These are phyloP conservation scores for Drosophila neocordata DNA, from an alignment of 1,140 invertebrate species.

Conservation along the genomic window DNA sequence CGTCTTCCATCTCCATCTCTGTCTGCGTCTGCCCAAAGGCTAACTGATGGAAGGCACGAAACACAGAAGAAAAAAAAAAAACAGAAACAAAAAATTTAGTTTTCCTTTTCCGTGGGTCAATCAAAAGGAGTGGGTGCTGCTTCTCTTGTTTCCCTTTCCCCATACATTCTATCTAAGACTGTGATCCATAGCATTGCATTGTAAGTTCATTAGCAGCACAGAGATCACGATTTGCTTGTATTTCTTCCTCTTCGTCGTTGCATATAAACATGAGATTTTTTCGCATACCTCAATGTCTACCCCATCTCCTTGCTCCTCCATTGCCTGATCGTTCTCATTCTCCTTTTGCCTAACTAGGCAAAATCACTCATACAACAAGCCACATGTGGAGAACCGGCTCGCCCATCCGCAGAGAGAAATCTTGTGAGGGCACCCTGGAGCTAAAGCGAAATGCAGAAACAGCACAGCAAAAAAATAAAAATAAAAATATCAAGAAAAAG, in stretches of 20 bases:
- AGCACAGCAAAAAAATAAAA: slow-evolving; percentile 24
- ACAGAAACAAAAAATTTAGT: slow-evolving; percentile 9
- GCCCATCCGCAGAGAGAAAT: slow-evolving; percentile 35
- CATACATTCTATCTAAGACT: slow-evolving; percentile 2
- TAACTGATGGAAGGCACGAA: slow-evolving; percentile 71
- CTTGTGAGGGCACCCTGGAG: slow-evolving; percentile 69
- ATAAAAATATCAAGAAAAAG: not conserved
- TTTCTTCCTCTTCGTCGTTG: slow-evolving; percentile 19
- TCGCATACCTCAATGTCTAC: slow-evolving; percentile 50
- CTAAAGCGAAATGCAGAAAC: slow-evolving; percentile 33
- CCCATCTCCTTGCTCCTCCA: not conserved
- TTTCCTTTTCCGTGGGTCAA: slow-evolving; percentile 56
- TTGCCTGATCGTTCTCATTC: not conserved
- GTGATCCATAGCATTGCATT: slow-evolving; percentile 57
- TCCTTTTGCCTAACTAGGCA: slow-evolving; percentile 68
- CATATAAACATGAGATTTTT: slow-evolving; percentile 79
- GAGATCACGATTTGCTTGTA: slow-evolving; percentile 67
- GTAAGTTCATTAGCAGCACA: slow-evolving; percentile 78
- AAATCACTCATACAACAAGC: slow-evolving; percentile 73
- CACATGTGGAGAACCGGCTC: slow-evolving; percentile 75
- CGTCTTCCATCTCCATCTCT: not conserved
- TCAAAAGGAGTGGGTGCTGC: slow-evolving; percentile 46
- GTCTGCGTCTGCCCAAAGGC: slow-evolving; percentile 48
- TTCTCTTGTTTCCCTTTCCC: not conserved
- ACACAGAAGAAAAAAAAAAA: slow-evolving; percentile 14